These are phyloP conservation scores for Tetramorium bicarinatum DNA, from an alignment of 2,888 invertebrate genomes.

Conservation along the genomic window DNA sequence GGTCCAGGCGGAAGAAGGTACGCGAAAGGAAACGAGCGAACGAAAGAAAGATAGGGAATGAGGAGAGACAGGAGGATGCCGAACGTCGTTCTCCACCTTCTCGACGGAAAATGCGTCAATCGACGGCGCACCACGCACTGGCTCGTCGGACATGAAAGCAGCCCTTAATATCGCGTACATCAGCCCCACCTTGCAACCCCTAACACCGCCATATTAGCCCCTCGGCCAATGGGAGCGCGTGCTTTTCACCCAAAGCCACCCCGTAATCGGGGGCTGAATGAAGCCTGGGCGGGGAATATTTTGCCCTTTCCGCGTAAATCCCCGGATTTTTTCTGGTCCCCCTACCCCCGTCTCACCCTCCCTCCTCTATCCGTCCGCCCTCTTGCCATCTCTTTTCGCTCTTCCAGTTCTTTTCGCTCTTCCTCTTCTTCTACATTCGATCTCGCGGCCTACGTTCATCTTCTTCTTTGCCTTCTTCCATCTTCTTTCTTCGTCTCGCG, in stretches of 20 bases:
- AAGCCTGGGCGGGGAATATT: constrained; percentile 85
- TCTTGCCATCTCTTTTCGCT: constrained; percentile 57
- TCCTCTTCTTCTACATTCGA: constrained; percentile 54
- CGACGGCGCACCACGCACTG: constrained; percentile 88
- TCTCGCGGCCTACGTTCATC: constrained; percentile 48
- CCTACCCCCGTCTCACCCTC: constrained; percentile 62
- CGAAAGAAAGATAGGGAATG: constrained; percentile 18
- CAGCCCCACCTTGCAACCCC: constrained; percentile 81
- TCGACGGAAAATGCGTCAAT: constrained; percentile 83
- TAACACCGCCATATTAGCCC: constrained; percentile 86
- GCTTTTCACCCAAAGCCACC: constrained; percentile 84
- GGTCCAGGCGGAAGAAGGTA: constrained; percentile 30
- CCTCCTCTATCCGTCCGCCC: constrained; percentile 43
- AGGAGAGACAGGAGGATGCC: constrained; percentile 10
- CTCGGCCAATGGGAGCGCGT: constrained; percentile 86
- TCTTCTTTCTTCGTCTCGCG: constrained; percentile 57
- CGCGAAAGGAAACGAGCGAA: constrained; percentile 2
- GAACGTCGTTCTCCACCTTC: constrained; percentile 61
- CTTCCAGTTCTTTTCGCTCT: constrained; percentile 48
- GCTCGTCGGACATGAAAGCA: constrained; percentile 84
- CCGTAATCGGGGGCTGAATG: constrained; percentile 83
- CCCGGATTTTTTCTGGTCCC: constrained; percentile 78
- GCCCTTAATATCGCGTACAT: constrained; percentile 84
- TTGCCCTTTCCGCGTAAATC: constrained; percentile 84
- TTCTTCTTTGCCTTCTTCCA: constrained; percentile 53